Evolutionary conservation across 1,140 invertebrate genomes (phyloP).

Genomic region (Zaprionus davidi): DNA sequence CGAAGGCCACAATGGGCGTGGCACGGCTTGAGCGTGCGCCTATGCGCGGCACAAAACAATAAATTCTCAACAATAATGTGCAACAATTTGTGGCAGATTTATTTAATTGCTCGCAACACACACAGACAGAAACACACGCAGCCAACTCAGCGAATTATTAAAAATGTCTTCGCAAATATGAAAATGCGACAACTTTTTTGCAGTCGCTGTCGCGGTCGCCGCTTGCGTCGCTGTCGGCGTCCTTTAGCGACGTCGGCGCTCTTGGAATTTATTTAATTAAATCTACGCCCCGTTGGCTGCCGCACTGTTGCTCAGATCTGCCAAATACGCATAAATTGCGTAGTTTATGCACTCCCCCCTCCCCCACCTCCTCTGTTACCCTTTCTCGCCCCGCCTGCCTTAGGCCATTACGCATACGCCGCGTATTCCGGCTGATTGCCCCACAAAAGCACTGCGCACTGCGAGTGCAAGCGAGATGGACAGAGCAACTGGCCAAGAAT

Average conservation of each 20-base stretch:
- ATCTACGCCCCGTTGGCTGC: conserved; percentile 78
- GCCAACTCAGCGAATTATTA: conserved; percentile 45
- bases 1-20: conserved; percentile 53
- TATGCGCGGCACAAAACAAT: conserved; percentile 52
- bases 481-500: conserved; percentile 39
- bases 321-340: conserved; percentile 76
- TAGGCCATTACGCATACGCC: conserved; percentile 64
- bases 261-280: conserved; percentile 83
- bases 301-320: conserved; percentile 43
- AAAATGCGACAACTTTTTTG: conserved; percentile 56
- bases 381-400: conserved; percentile 20
- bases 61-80: conserved; percentile 64
- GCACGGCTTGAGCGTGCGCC: conserved; percentile 8
- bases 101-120: conserved; percentile 68
- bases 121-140: conserved; percentile 31
- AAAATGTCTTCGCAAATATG: conserved; percentile 61
- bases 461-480: neutral
- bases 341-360: conserved; percentile 66
- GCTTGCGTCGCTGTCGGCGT: conserved; percentile 29
- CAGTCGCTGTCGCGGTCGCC: conserved; percentile 15
- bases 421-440: conserved; percentile 28
- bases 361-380: neutral
- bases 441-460: conserved; percentile 9
- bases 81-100: conserved; percentile 64
- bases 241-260: conserved; percentile 46